Evolutionary conservation across 2,797 vertebrate species (phyloP).

Genomic region (Typhlichthys subterraneus): DNA sequence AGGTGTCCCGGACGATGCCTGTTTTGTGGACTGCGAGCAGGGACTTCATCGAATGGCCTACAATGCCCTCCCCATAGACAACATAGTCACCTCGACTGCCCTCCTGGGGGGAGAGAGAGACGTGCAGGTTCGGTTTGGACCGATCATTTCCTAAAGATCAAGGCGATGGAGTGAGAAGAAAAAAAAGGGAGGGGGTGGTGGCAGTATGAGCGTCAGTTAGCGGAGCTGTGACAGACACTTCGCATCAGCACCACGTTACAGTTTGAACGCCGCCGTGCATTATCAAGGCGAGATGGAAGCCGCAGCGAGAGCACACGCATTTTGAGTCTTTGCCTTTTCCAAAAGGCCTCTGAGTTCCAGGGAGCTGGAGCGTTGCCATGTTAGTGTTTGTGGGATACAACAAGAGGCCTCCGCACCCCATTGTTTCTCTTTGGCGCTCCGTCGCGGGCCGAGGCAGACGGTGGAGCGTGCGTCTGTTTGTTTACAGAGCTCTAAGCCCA

Average conservation of each 20-base stretch:
- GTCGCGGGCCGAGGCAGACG: conserved; percentile 56
- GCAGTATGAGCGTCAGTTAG: background rate
- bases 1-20: conserved; percentile 55
- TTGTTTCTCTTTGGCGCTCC: conserved; percentile 61
- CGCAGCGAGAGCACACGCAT: conserved; percentile 34
- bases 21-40: conserved; percentile 32
- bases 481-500: conserved; percentile 84
- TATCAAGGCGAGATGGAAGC: too few species aligned
- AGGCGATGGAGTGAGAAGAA: background rate
- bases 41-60: conserved; percentile 66
- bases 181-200: too few species aligned
- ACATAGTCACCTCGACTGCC: conserved; percentile 2
- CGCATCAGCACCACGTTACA: conserved; percentile 14
- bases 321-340: conserved; percentile 51
- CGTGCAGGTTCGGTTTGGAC: too few species aligned
- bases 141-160: too few species aligned
- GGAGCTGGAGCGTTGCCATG: conserved; percentile 48
- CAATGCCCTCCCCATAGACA: conserved; percentile 37
- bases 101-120: conserved; percentile 7
- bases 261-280: too few species aligned
- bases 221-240: background rate
- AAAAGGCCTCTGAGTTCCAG: conserved; percentile 26
- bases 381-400: conserved; percentile 54
- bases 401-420: conserved; percentile 48
- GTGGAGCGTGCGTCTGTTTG: conserved; percentile 72